phyloP scores from a whole-genome alignment of 2,113 vertebrate genomes.

The Mirza zaza region DNA sequence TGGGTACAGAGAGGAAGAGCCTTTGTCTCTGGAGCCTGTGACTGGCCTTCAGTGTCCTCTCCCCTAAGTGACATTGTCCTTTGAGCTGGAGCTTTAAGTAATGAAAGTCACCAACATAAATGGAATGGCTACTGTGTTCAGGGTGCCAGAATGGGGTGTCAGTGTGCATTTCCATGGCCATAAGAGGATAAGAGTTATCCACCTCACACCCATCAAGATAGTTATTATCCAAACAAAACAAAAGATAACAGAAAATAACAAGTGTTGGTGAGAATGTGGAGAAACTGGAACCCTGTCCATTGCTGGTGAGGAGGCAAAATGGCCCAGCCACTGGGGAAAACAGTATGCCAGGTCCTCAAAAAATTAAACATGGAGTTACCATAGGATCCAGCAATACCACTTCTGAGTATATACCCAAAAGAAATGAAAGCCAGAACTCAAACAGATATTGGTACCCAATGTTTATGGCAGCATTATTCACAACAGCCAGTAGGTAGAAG shows the following conservation, averaged over 20 bases:
- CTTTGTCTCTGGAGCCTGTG: not conserved
- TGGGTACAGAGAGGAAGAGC: too few species aligned
- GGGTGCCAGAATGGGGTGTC: not conserved
- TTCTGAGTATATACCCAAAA: not conserved
- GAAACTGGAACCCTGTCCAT: not conserved
- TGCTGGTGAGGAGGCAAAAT: not conserved
- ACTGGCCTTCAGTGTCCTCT: not conserved
- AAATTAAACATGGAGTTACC: not conserved
- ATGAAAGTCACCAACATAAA: not conserved
- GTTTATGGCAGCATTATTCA: not conserved
- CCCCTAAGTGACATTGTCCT: not conserved
- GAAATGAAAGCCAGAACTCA: not conserved
- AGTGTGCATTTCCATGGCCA: not conserved
- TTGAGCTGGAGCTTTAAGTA: not conserved
- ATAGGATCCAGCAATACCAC: not conserved
- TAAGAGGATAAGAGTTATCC: not conserved
- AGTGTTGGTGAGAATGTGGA: not conserved
- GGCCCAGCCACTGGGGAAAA: not conserved
- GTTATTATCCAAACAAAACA: not conserved
- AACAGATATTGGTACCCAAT: too few species aligned
- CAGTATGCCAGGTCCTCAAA: not conserved
- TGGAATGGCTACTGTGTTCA: not conserved
- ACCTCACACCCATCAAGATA: not conserved
- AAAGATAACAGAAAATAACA: not conserved
- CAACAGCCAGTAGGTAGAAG: not conserved